Percentiles rank a stretch among this genome's conserved stretches.
These are phyloP conservation scores for Macrostomum lignano DNA, from an alignment of 1,140 invertebrate species.

Conservation along the genomic window DNA sequence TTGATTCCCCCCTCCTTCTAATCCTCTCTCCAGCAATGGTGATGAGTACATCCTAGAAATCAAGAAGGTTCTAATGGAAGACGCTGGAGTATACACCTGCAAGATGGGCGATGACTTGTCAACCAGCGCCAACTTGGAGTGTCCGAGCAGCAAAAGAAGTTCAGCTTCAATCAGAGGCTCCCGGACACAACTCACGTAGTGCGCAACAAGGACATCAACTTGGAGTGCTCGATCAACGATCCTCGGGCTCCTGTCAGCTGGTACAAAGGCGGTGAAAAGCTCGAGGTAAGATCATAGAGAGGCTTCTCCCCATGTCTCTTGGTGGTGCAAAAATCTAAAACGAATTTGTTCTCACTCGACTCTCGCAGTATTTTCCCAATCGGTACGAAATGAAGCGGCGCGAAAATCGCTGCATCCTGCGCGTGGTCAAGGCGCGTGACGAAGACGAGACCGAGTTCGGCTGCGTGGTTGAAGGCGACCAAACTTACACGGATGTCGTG, in stretches of 20 bases:
- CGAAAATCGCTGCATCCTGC: constrained; percentile 42
- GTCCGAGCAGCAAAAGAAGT: too few species aligned
- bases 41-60: constrained; percentile 67
- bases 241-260: constrained; percentile 69
- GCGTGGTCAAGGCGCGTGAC: constrained; percentile 49
- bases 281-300: constrained; percentile 25
- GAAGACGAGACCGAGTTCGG: constrained; percentile 68
- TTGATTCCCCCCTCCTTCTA: too few species aligned
- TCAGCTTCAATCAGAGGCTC: constrained; percentile 59
- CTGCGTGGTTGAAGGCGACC: constrained; percentile 29
- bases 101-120: too few species aligned
- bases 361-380: constrained; percentile 15
- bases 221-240: constrained; percentile 75
- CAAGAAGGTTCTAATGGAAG: constrained; percentile 61
- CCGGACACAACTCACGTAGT: constrained; percentile 59
- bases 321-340: too few species aligned
- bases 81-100: constrained; percentile 79
- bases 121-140: too few species aligned
- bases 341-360: too few species aligned
- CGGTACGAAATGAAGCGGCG: constrained; percentile 20
- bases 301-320: too few species aligned
- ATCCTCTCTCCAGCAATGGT: constrained; percentile 57
- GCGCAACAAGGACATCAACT: constrained; percentile 51
- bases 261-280: constrained; percentile 47
- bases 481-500: constrained; percentile 20